These are phyloP conservation scores for Brachionus angularis DNA, from an alignment of 1,140 invertebrate species.

Conservation along the genomic window DNA sequence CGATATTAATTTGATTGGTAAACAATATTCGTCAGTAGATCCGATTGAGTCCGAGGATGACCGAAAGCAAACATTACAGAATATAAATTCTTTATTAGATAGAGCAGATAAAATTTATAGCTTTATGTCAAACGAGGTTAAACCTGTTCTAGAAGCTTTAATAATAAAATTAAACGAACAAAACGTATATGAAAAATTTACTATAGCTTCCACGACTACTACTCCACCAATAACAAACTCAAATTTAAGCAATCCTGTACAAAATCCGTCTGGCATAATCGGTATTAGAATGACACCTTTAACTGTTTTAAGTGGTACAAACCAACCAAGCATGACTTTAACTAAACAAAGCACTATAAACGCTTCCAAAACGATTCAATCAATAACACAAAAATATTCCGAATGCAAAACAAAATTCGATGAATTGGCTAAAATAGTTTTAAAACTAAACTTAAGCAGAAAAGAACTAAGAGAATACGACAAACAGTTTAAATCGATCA, in stretches of 20 bases:
- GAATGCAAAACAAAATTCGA: slow-evolving; percentile 92
- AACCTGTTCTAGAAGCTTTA: slow-evolving; percentile 78
- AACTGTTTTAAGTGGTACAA: background rate
- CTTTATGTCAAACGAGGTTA: slow-evolving; percentile 73
- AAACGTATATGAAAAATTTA: background rate
- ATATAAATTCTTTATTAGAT: slow-evolving; percentile 81
- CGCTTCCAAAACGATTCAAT: slow-evolving; percentile 62
- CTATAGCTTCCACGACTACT: background rate
- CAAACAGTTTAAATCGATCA: slow-evolving; percentile 68
- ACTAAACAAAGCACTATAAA: too few species aligned
- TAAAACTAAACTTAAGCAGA: slow-evolving; percentile 50
- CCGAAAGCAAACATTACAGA: slow-evolving; percentile 73
- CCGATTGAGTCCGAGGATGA: slow-evolving; percentile 95
- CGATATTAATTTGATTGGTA: slow-evolving; percentile 80
- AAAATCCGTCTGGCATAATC: slow-evolving; percentile 54
- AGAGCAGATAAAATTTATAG: slow-evolving; percentile 90
- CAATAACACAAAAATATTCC: slow-evolving; percentile 82
- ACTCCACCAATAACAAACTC: background rate
- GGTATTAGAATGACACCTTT: background rate
- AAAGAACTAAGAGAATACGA: slow-evolving; percentile 88
- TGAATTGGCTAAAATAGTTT: slow-evolving; percentile 87
- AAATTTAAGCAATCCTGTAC: slow-evolving; percentile 2
- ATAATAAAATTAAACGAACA: slow-evolving; percentile 58
- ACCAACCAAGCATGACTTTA: too few species aligned
- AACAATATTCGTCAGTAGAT: slow-evolving; percentile 88